A percentile compares a stretch with the other conserved stretches of the same genome.
Evolutionary conservation across 2,797 vertebrate genomes (phyloP).

Genomic region (Hirundo rustica): DNA sequence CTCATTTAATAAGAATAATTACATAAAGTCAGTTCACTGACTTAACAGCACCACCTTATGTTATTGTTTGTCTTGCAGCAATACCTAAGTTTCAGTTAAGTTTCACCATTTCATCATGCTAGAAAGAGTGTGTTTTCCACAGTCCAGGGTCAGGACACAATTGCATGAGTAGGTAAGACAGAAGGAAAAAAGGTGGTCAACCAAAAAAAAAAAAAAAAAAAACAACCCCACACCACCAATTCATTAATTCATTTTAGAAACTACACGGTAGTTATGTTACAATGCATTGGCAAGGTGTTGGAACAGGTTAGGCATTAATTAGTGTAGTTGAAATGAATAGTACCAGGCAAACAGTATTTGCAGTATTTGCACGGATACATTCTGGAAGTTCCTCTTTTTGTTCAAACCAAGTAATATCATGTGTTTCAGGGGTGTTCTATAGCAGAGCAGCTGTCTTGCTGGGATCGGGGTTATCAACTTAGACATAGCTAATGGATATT

Average conservation of each 20-base stretch:
- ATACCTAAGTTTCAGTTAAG: background rate
- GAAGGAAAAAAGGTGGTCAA: background rate
- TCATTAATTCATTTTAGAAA: background rate
- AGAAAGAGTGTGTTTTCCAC: background rate
- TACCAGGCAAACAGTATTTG: background rate
- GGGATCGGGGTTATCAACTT: background rate
- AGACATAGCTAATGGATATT: background rate
- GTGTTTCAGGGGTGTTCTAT: background rate
- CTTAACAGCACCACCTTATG: background rate
- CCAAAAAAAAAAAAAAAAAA: too few species aligned
- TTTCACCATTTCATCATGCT: background rate
- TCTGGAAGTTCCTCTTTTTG: background rate
- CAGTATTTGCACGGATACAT: background rate
- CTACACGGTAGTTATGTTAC: background rate
- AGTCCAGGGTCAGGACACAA: background rate
- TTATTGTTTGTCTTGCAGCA: background rate
- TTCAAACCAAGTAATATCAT: background rate
- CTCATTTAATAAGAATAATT: background rate
- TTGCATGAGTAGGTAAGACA: background rate
- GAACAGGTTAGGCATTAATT: background rate
- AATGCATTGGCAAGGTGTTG: background rate
- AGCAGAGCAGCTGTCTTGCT: background rate
- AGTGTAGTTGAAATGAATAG: background rate
- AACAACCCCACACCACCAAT: background rate
- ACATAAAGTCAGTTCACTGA: background rate